phyloP scores from a whole-genome alignment of 2,113 vertebrate species.

The Scytalopus superciliaris region DNA sequence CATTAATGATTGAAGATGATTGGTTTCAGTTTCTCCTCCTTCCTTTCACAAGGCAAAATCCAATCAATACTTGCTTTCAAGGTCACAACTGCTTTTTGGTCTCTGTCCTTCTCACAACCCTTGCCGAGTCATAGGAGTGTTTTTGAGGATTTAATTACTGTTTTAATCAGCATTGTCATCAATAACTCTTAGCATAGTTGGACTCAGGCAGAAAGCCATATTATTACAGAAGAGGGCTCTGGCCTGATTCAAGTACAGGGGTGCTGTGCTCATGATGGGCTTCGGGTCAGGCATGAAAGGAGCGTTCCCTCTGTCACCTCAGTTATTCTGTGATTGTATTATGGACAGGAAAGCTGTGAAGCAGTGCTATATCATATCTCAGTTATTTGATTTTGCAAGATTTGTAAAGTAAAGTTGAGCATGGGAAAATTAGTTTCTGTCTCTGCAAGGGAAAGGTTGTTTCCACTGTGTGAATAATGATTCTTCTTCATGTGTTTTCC shows the following conservation, averaged over 20 bases:
- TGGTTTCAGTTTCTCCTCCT: constrained; percentile 81
- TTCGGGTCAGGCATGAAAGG: background rate
- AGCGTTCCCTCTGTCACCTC: background rate
- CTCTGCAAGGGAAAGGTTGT: background rate
- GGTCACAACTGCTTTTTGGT: constrained; percentile 74
- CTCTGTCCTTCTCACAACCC: background rate
- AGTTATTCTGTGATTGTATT: background rate
- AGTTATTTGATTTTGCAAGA: background rate
- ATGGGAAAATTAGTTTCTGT: background rate
- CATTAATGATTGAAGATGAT: constrained; percentile 88
- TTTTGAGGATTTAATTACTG: constrained; percentile 16
- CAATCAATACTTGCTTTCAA: constrained; percentile 84
- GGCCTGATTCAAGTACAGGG: background rate
- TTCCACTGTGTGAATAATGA: background rate
- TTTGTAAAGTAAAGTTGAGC: background rate
- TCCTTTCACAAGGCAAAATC: constrained; percentile 69
- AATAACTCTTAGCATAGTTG: background rate
- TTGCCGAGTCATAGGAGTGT: background rate
- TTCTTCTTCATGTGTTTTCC: background rate
- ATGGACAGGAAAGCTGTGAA: background rate
- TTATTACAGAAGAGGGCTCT: background rate
- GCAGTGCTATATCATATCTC: background rate
- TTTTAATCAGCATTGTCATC: background rate
- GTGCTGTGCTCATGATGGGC: background rate
- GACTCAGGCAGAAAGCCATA: rapidly evolving